Evolutionary conservation across 2,113 vertebrate genomes (phyloP).

Genomic region (Macrotis lagotis): DNA sequence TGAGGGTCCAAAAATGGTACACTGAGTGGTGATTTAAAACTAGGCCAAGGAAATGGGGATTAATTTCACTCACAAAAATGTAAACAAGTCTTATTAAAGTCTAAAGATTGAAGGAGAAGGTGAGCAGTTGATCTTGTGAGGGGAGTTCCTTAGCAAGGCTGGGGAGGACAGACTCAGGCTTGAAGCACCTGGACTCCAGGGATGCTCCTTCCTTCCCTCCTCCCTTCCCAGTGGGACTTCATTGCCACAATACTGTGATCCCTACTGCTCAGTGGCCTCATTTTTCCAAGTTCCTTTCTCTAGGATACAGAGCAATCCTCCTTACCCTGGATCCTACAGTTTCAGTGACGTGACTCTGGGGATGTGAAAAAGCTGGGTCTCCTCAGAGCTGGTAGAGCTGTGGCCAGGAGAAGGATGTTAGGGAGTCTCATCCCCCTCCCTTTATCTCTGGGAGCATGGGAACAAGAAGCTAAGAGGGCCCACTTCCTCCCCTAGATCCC

Average conservation of each 20-base stretch:
- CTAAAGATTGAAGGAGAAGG: not conserved
- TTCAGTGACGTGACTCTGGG: conserved; percentile 84
- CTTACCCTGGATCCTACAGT: conserved; percentile 68
- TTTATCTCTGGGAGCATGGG: not conserved
- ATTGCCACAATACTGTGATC: not conserved
- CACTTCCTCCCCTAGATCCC: not conserved
- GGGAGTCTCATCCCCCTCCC: not conserved
- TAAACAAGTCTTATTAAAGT: not conserved
- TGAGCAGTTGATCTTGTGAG: not conserved
- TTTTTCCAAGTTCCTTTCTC: not conserved
- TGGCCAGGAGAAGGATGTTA: fast-evolving
- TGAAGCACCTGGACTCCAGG: not conserved
- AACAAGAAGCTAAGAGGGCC: not conserved
- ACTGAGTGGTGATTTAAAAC: not conserved
- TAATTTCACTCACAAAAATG: not conserved
- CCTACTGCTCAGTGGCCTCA: not conserved
- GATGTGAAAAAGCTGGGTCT: conserved; percentile 86
- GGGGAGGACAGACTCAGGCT: not conserved
- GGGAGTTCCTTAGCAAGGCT: not conserved
- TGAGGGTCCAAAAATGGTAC: not conserved
- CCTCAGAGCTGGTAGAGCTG: conserved; percentile 85
- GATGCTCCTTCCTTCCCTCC: not conserved
- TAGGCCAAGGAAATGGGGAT: not conserved
- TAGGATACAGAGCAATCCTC: not conserved
- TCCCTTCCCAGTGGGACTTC: not conserved